phyloP scores from a whole-genome alignment of 2,888 invertebrate species.

The Eudemis profundana region DNA sequence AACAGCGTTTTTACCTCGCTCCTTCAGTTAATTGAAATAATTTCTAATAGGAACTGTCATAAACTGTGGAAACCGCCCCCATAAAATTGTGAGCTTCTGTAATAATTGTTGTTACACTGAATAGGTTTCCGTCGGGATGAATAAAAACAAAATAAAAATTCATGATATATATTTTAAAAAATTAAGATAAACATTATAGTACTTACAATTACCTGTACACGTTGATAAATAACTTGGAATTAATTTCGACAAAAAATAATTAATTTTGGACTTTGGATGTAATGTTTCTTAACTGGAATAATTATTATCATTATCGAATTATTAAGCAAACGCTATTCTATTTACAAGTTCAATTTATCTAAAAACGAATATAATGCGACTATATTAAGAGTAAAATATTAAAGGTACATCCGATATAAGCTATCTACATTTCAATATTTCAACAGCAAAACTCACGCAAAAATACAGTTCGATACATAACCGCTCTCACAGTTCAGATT shows the following conservation, averaged over 20 bases:
- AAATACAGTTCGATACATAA: conserved; percentile 47
- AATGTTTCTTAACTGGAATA: conserved; percentile 62
- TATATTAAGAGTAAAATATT: conserved; percentile 59
- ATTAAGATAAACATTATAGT: conserved; percentile 79
- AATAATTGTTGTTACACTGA: too few relatives aligned
- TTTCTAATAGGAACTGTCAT: too few relatives aligned
- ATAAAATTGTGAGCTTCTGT: too few relatives aligned
- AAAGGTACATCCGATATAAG: conserved; percentile 67
- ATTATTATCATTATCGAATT: conserved; percentile 61
- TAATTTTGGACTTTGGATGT: conserved; percentile 73
- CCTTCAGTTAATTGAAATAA: too few relatives aligned
- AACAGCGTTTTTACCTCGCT: too few relatives aligned
- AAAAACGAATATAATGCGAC: conserved; percentile 43
- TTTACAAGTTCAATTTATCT: conserved; percentile 65
- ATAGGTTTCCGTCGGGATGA: too few relatives aligned
- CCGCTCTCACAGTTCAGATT: conserved; percentile 26
- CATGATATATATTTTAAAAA: conserved; percentile 83
- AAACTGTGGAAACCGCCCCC: too few relatives aligned
- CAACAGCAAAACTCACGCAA: conserved; percentile 60
- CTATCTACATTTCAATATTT: conserved; percentile 60
- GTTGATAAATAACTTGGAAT: conserved; percentile 75
- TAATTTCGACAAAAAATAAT: conserved; percentile 66
- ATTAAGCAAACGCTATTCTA: conserved; percentile 49
- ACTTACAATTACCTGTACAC: conserved; percentile 83
- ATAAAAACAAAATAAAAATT: conserved; percentile 68